Base-by-base conservation (phyloP, 2,113 vertebrate genomes). In the Bostrychus sinensis region DNA sequence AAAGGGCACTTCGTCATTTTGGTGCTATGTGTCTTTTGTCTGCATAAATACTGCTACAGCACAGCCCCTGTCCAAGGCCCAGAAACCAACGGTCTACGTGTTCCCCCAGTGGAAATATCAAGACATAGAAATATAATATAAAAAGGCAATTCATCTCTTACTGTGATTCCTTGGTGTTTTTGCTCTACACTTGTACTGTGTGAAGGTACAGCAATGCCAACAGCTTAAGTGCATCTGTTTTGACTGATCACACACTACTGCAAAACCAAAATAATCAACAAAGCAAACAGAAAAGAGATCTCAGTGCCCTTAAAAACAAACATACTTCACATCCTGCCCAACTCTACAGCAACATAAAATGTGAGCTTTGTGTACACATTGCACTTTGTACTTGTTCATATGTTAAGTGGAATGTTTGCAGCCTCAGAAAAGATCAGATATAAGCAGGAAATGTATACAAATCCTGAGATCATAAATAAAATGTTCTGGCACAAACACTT, bases 1-100 rank as follows among this genome's bases (percentile, higher is more conserved):
- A 84, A 88, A 89, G 87, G 86, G 77, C 89, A 90, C 89, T 89
- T 89, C 71, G 73, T 82, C 75, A 80, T 84, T 77, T 89, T 85
- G 88, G 83, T 87, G 82, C 78, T 86, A 68, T 75, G 70, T 77
- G 56, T 80, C 65, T 67, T 80, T 66, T 78, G 56, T 55, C 45
- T 82, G 79, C 76, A 84, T 86, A 83, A 89, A 89, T 87, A 90
- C 87, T 89, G 84, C 81, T 88, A 87, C 78, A 86, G 71, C 72
- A 83, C 77, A 78, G 80, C 74, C 37, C 76, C 62, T 43, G 66
- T 72, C 72, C 65, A 79, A 84, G 81, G 86, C 80, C 82, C 77
- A 48, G 65, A 56, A 65, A 74, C 78, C 58, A 53, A 62, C 17
- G 53, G 50, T 70, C 58, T 74, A 61, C 50, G 62, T 68, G 53